Base-by-base conservation (phyloP, 1,140 invertebrate species). In the Nomia melanderi region DNA sequence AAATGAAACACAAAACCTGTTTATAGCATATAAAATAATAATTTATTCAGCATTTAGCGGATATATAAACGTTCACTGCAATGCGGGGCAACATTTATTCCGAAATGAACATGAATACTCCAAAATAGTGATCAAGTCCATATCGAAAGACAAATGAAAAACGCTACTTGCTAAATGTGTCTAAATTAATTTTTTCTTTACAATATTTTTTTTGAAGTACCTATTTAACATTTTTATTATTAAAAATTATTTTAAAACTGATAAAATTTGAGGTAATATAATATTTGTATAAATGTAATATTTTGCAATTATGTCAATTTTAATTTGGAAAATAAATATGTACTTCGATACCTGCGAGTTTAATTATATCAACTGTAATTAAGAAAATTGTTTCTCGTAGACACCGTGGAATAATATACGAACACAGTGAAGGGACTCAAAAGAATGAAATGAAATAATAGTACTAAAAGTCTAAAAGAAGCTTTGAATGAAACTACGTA, bases 1-100 rank as follows among this genome's bases (percentile, higher is more conserved):
- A 12, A 73, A 31, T 31, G 29, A 63, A 73, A n/a, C 44, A 57
- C 29, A 12, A 33, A 20, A 50, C 12, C 23, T 53, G 33, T 44
- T 50, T 78, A 81, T 74, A 90, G 88, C 90, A 91, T 91, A 90
- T 82, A 91, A 92, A 91, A 91, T 89, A 90, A 92, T 90, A 91
- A 92, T 91, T 91, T 92, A 91, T 92, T 92, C 83, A 91, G 88
- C 87, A 86, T 87, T 87, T 70, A 84, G 87, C 85, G 81, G 84
- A 86, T 82, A 89, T 89, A 90, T 89, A 87, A 90, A 91, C 84
- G 83, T 89, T 89, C 75, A 88, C 75, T 71, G n/a, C 36, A 80
- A 60, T 67, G 67, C 66, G 27, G 72, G 70, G 80, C 75, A 54
- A 78, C 78, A 79, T 82, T 75, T 83, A 57, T 76, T 44, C 77